A percentile compares a stretch with the other conserved stretches of the same genome.
These are phyloP conservation scores for Drosophila bifasciata DNA, from an alignment of 1,140 invertebrate species.

Conservation along the genomic window DNA sequence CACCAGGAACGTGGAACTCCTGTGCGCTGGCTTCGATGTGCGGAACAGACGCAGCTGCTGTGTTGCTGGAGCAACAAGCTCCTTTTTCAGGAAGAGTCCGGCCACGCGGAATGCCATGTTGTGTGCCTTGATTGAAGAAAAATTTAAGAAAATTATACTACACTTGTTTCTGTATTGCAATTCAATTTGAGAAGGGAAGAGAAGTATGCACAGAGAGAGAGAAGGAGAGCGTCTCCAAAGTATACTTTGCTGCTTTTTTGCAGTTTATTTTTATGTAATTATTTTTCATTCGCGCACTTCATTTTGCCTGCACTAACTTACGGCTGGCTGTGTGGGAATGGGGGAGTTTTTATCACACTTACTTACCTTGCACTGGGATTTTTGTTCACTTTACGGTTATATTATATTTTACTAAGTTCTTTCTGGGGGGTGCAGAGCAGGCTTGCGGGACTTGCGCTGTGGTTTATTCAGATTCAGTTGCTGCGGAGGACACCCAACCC, in stretches of 20 bases:
- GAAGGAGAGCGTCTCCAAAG: no score
- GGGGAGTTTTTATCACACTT: constrained; percentile 25
- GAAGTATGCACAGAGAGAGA: constrained; percentile 6
- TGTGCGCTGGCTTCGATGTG: constrained; percentile 22
- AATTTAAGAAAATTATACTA: constrained; percentile 58
- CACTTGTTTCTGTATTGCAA: constrained; percentile 38
- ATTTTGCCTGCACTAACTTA: background rate
- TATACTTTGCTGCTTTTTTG: background rate
- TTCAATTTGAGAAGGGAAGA: no score
- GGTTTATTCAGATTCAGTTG: constrained; percentile 35
- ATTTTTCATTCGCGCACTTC: constrained; percentile 10
- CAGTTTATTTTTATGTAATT: constrained; percentile 44
- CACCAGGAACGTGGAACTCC: constrained; percentile 83
- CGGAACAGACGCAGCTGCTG: constrained; percentile 64
- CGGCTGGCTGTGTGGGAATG: background rate
- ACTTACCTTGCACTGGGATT: constrained; percentile 37
- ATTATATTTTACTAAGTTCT: constrained; percentile 17
- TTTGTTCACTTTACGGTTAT: constrained; percentile 40
- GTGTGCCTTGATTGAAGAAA: constrained; percentile 38
- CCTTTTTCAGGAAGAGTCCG: constrained; percentile 77
- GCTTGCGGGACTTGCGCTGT: constrained; percentile 4
- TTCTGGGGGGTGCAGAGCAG: constrained; percentile 1
- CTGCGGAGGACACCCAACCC: constrained; percentile 67
- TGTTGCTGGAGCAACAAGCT: constrained; percentile 51
- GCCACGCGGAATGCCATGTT: constrained; percentile 80